Evolutionary conservation across 2,113 vertebrate species (phyloP), one percentile per base, ranked within the genome.

Genomic region (Tetrax tetrax): DNA sequence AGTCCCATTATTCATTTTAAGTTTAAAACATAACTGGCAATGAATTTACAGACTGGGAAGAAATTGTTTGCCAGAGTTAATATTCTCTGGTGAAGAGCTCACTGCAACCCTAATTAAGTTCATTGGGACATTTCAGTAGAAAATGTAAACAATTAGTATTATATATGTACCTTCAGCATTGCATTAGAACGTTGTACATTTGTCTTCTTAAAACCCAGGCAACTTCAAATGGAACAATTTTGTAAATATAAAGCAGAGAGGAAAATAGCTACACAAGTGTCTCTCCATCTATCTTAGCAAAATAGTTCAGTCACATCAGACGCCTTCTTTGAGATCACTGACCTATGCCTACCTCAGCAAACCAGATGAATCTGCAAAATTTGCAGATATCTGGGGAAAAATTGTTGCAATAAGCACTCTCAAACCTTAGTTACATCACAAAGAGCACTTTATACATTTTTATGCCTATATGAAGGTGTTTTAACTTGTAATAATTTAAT

Each of bases 341-440:
- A 96, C 48, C 50, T 78, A 71, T 89, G 81, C 87, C 91, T 95
- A 96, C 93, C 82, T 95, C 95, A 93, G 43, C 50, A 91, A 82
- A 88, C 94, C 60, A 82, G 35, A 45, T 9, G 7, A 81, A 89
- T 75, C 71, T 91, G n/a, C 56, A 94, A 71, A 91, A 90, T 10
- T 2, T 61, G 48, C 47, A 72, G 47, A 8, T 29, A 69, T 29
- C 65, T 74, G 43, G 48, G 31, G 37, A 8, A 76, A 91, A 77
- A 59, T 1, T 31, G 9, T 88, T 90, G 47, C 68, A 89, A 77
- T 77, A 86, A 85, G 3, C 29, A 76, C 48, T 65, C 33, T 65
- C 28, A 45, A 65, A 85, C 71, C 38, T 82, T 71, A 63, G 14
- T 83, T 77, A 38, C 14, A 63, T 56, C 61, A 75, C 31, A 54